A percentile compares a stretch with the other conserved stretches of the same genome.
Evolutionary conservation across 2,113 vertebrate species (phyloP).

Genomic region (Aix galericulata): DNA sequence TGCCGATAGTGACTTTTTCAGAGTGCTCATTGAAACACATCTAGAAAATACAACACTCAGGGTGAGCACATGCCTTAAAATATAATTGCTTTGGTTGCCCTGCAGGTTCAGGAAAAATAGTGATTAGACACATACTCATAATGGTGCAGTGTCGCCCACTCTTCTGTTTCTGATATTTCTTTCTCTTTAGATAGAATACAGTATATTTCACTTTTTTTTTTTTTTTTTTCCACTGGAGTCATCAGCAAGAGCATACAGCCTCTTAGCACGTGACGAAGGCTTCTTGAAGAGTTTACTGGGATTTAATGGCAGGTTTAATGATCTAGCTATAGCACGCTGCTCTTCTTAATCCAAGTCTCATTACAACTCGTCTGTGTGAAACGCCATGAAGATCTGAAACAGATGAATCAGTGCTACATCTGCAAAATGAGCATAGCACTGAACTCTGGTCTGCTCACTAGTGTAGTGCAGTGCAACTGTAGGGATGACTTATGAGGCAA

Average conservation of each 20-base stretch:
- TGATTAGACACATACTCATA: background rate
- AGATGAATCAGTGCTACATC: background rate
- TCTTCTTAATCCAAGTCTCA: background rate
- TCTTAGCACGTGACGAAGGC: accelerated
- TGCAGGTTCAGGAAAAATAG: background rate
- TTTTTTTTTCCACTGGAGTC: background rate
- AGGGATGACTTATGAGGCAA: conserved; percentile 49
- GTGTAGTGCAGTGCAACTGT: background rate
- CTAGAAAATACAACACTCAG: background rate
- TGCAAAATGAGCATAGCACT: conserved; percentile 11
- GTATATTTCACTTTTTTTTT: background rate
- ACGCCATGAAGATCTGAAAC: background rate
- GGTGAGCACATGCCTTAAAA: background rate
- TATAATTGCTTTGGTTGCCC: background rate
- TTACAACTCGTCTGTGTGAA: background rate
- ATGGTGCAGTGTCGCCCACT: accelerated
- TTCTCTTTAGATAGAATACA: background rate
- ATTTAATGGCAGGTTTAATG: background rate
- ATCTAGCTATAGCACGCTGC: background rate
- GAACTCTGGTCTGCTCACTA: conserved; percentile 7
- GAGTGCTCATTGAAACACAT: background rate
- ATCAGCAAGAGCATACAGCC: background rate
- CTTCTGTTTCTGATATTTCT: background rate
- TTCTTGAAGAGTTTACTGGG: background rate
- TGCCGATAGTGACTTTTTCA: background rate